Percentiles rank a stretch among this genome's conserved stretches.
Conservation (phyloP, 2,113 vertebrate species). For the Bufo bufo region DNA sequence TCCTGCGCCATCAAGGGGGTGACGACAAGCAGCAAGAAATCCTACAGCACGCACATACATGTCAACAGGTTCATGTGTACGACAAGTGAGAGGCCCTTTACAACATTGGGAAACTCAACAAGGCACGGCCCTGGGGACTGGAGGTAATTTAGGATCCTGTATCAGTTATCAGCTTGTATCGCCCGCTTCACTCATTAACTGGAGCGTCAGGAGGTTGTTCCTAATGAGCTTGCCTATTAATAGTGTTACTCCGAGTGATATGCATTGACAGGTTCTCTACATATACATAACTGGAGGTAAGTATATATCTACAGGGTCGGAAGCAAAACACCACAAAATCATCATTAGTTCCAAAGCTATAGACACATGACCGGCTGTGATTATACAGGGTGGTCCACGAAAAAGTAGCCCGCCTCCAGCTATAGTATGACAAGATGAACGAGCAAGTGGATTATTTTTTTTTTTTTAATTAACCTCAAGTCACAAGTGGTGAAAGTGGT, state of each 20-base stretch:
- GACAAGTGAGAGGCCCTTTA: slow-evolving; percentile 42
- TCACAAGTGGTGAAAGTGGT: too few relatives aligned
- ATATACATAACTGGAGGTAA: not conserved
- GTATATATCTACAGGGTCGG: not conserved
- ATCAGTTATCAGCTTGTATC: slow-evolving; percentile 51
- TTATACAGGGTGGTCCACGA: too few relatives aligned
- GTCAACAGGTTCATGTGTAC: not conserved
- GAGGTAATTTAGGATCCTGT: slow-evolving; percentile 47
- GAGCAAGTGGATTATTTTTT: too few relatives aligned
- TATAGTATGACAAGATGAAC: too few relatives aligned
- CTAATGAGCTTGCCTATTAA: slow-evolving; percentile 52
- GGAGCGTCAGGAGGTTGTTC: slow-evolving; percentile 47
- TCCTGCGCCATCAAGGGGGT: not conserved
- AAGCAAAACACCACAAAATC: not conserved
- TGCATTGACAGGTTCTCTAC: slow-evolving; percentile 31
- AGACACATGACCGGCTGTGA: too few relatives aligned
- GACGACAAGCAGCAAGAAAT: not conserved
- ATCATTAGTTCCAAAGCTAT: not conserved
- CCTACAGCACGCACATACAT: not conserved
- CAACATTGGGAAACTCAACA: slow-evolving; percentile 39
- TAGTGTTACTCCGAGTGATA: slow-evolving; percentile 45
- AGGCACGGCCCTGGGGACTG: slow-evolving; percentile 21
- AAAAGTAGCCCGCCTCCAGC: too few relatives aligned
- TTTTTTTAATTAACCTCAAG: too few relatives aligned
- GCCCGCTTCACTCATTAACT: slow-evolving; percentile 48